Evolutionary conservation across 2,888 invertebrate species (phyloP).

Genomic region (Chorisops tibialis): DNA sequence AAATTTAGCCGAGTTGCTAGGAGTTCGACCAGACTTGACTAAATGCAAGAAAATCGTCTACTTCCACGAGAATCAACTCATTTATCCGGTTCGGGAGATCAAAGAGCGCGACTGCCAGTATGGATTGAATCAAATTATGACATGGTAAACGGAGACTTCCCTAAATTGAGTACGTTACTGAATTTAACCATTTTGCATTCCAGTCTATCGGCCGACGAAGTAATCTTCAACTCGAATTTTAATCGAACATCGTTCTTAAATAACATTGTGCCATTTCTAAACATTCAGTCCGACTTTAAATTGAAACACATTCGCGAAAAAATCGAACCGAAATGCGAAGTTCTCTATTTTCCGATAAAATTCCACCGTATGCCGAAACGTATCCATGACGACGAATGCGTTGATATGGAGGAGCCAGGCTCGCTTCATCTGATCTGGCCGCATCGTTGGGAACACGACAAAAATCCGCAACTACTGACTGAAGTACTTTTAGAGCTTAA

Average conservation of each 20-base stretch:
- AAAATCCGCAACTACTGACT: constrained; percentile 66
- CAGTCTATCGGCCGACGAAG: constrained; percentile 64
- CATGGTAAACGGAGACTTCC: too few species aligned
- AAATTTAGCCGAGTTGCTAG: constrained; percentile 67
- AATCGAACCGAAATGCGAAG: constrained; percentile 60
- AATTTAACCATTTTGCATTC: not conserved
- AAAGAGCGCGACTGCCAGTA: constrained; percentile 71
- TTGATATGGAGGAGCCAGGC: constrained; percentile 14
- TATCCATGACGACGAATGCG: constrained; percentile 18
- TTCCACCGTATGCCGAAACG: constrained; percentile 51
- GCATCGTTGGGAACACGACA: constrained; percentile 77
- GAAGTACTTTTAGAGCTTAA: constrained; percentile 54
- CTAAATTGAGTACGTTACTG: too few species aligned
- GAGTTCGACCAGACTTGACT: constrained; percentile 62
- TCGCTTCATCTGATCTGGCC: constrained; percentile 66
- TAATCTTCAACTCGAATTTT: constrained; percentile 69
- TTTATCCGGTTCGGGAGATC: constrained; percentile 64
- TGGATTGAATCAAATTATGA: constrained; percentile 70
- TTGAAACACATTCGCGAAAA: constrained; percentile 56
- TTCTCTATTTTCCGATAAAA: constrained; percentile 62
- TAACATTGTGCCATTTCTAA: constrained; percentile 59
- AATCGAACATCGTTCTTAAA: constrained; percentile 66
- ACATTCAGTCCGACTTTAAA: constrained; percentile 63
- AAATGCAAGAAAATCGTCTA: constrained; percentile 64
- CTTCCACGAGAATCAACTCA: constrained; percentile 75